Base-by-base conservation (phyloP, 2,888 invertebrate genomes). In the Trichogramma evanescens region DNA sequence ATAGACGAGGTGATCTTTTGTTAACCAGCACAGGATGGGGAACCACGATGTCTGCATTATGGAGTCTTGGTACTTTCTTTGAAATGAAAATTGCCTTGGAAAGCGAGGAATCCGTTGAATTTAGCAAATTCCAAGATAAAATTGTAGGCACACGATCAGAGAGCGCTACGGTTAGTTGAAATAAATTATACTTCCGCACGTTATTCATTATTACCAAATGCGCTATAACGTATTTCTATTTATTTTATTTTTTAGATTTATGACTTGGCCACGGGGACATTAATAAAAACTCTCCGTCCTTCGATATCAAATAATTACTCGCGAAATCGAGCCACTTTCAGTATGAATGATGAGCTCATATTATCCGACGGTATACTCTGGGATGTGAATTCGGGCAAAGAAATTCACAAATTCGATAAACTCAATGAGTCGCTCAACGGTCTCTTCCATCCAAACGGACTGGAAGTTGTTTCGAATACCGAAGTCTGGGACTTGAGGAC, bases 401-500 rank as follows among this genome's bases (percentile, higher is more conserved):
- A 92, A 68, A 89, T 99, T 51, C 96, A 97, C 80, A 96, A 97
- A 77, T 93, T 99, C 74, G 99, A 99, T 80, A 98, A 98, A 78
- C 83, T 99, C 44, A 98, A 97, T 81, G 92, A 95, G 74, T 89
- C 89, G 49, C 86, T 95, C 59, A 96, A 93, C 73, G 98, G 97
- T 0, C 90, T 95, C 5, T 98, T 98, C 73, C 96, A 97, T 83
- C 96, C 96, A 0, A 94, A 93, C 75, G 95, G 95, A 0, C 81
- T 94, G 64, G 96, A 97, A 82, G 93, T 90, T 85, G 92, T 99
- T 7, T 95, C 97, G 58, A 98, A 98, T 75, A 94, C 96, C 0
- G 97, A 99, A 84, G 94, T 98, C 57, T 99, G 98, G 98, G 99
- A 99, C 77, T 79, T 98, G 40, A 82, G 98, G 68, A 96, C 95